Evolutionary conservation across 2,113 vertebrate genomes (phyloP).

Genomic region (Procavia capensis): DNA sequence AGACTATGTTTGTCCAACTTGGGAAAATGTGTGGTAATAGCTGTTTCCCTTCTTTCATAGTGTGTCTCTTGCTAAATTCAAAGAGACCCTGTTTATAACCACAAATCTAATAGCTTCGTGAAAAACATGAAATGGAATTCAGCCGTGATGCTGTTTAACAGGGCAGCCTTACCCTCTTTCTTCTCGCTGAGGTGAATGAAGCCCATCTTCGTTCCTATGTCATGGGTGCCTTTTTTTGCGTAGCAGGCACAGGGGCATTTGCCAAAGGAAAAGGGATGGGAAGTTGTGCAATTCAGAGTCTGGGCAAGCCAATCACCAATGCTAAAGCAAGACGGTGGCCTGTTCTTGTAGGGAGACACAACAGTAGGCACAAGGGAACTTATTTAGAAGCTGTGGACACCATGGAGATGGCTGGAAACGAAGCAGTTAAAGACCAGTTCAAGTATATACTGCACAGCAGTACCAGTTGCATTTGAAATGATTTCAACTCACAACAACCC

Average conservation of each 20-base stretch:
- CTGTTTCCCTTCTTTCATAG: not conserved
- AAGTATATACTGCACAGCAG: not conserved
- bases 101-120: not conserved
- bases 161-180: not conserved
- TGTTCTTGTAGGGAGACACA: not conserved
- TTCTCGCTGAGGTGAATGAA: not conserved
- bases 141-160: not conserved
- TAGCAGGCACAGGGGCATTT: not conserved
- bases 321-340: not conserved
- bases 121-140: not conserved
- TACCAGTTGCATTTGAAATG: not conserved
- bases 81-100: conserved; percentile 25
- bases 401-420: not conserved
- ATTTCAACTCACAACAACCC: too few relatives aligned
- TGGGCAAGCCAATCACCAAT: not conserved
- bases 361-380: not conserved
- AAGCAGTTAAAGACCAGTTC: fast-evolving
- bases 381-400: fast-evolving
- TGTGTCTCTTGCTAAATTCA: conserved; percentile 8
- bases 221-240: not conserved
- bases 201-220: fast-evolving
- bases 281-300: not conserved
- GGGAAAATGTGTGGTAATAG: not conserved
- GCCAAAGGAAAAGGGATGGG: not conserved
- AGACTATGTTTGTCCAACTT: not conserved